phyloP scores from a whole-genome alignment of 2,797 vertebrate species.

The Melanitta fusca region DNA sequence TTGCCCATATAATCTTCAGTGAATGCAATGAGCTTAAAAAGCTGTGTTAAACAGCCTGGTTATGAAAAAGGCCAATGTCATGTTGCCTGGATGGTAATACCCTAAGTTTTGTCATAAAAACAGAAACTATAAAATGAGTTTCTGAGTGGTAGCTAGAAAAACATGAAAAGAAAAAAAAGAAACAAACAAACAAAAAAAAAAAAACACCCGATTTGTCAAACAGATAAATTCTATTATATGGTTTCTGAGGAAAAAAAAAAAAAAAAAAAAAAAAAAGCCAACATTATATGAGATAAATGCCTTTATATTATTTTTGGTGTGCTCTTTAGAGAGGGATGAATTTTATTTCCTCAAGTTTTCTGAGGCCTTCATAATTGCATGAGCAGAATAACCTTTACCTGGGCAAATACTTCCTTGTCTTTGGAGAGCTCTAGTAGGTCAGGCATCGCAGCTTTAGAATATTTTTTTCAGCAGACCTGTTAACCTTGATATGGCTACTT shows the following conservation, averaged over 20 bases:
- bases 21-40: background rate
- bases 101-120: conserved; percentile 13
- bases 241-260: background rate
- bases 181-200: no score
- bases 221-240: background rate
- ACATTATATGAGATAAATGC: background rate
- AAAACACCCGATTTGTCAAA: background rate
- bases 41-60: background rate
- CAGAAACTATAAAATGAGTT: background rate
- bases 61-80: background rate
- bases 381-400: background rate
- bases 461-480: background rate
- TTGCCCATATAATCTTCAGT: accelerated
- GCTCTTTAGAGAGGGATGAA: background rate
- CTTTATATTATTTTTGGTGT: background rate
- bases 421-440: background rate
- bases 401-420: background rate
- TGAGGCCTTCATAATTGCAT: background rate
- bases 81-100: background rate
- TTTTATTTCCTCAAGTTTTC: background rate
- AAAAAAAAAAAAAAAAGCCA: no score
- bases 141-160: conserved; percentile 15
- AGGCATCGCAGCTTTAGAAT: background rate
- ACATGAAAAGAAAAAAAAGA: background rate
- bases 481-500: background rate